Evolutionary conservation across 2,888 invertebrate genomes (phyloP).

Genomic region (Neoitamus cyanurus): DNA sequence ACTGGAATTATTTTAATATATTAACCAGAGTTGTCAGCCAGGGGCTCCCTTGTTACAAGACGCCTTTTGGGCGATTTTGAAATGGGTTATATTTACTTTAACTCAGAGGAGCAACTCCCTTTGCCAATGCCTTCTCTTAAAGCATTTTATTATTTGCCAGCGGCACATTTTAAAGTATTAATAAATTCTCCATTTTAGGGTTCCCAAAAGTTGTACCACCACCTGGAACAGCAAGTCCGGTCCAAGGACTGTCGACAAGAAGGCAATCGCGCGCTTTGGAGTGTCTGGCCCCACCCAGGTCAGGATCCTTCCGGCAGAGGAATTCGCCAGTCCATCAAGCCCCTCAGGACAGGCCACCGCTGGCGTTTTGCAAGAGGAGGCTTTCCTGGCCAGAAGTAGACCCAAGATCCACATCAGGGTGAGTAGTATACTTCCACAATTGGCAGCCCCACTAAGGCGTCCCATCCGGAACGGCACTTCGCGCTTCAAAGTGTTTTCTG

Average conservation of each 20-base stretch:
- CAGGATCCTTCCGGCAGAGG: conserved; percentile 71
- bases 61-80: not conserved
- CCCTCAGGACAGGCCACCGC: conserved; percentile 74
- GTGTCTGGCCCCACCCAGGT: conserved; percentile 71
- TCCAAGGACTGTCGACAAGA: conserved; percentile 60
- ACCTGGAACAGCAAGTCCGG: conserved; percentile 71
- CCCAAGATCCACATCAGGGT: conserved; percentile 86
- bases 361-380: conserved; percentile 81
- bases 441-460: not conserved
- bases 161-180: not conserved
- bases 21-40: too few relatives aligned
- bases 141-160: not conserved
- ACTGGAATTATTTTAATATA: too few relatives aligned
- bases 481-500: conserved; percentile 13
- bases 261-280: conserved; percentile 74
- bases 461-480: not conserved
- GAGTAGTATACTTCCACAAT: conserved; percentile 62
- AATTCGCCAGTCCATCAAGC: conserved; percentile 58
- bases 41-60: too few relatives aligned
- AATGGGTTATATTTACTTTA: not conserved
- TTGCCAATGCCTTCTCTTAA: not conserved
- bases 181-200: conserved; percentile 64
- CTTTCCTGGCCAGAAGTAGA: conserved; percentile 89
- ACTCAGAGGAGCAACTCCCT: not conserved
- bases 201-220: conserved; percentile 80